Base-by-base conservation (phyloP, 1,140 invertebrate genomes). In the Chironomus striatipennis region DNA sequence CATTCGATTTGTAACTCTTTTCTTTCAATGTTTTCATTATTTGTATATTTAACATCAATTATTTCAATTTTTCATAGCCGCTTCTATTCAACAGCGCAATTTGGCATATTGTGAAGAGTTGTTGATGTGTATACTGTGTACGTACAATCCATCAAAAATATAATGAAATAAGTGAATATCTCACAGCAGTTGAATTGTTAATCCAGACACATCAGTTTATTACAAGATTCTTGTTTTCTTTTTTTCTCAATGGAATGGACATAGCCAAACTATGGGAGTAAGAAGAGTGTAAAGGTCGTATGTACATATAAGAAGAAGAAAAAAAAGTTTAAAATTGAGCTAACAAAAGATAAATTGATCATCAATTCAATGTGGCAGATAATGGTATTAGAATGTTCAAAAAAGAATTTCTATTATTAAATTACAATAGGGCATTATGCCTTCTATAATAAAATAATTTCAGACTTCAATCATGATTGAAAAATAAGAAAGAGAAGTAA, bases 31-130 rank as follows among this genome's bases (percentile, higher is more conserved):
- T 57, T 57, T 57, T 57, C n/a, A 12, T 12, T 70, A 21, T 70
- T 70, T 70, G 65, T 70, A 17, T 70, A 70, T 70, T 70, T 70
- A 70, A 70, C 65, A 70, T 18, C 65, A 70, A 70, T 70, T 70
- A 70, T 70, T 70, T 70, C 65, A 70, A 70, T 70, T 70, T 70
- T 70, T 70, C 65, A 70, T 70, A 15, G 20, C n/a, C n/a, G 18
- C 65, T 70, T 57, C n/a, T 70, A 18, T 70, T 70, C 18, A 57
- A 57, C 24, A 34, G 24, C 24, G 24, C 24, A 34, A 34, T 57
- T n/a, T 57, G 47, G 47, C 47, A 15, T 57, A 57, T 57, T 57
- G 47, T 57, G 47, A 57, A 57, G 47, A 57, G 47, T 57, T 57
- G 47, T 57, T 57, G 47, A 57, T 57, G 47, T 57, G 47, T n/a